Conservation (phyloP, 2,797 vertebrate genomes). For the Lagorchestes hirsutus region DNA sequence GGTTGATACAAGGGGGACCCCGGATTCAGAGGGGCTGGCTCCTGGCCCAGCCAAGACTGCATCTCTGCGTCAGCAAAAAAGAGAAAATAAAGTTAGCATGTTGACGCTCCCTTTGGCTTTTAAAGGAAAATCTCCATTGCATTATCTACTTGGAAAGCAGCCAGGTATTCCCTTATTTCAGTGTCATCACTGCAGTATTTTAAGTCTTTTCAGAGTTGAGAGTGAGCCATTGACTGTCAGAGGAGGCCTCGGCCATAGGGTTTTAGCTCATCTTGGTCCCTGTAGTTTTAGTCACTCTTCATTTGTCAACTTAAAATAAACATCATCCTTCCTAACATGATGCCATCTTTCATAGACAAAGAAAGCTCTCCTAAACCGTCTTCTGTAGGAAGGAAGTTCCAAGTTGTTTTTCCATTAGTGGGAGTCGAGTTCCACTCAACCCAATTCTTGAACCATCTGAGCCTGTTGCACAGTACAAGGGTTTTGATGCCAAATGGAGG, state of each 20-base stretch:
- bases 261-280: background rate
- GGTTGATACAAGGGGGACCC: background rate
- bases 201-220: background rate
- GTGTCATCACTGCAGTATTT: background rate
- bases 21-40: background rate
- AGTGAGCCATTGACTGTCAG: background rate
- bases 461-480: background rate
- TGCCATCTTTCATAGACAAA: background rate
- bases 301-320: background rate
- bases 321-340: background rate
- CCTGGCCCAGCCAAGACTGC: background rate
- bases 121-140: background rate
- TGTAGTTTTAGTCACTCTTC: background rate
- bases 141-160: background rate
- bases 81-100: background rate
- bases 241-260: background rate
- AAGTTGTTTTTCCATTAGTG: background rate
- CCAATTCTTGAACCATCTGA: background rate
- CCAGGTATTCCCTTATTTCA: background rate
- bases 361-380: background rate
- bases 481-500: background rate
- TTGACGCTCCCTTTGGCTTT: background rate
- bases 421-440: background rate
- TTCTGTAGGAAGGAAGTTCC: background rate
- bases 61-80: background rate